Evolutionary conservation across 2,797 vertebrate species (phyloP).

Genomic region (Lateolabrax maculatus): DNA sequence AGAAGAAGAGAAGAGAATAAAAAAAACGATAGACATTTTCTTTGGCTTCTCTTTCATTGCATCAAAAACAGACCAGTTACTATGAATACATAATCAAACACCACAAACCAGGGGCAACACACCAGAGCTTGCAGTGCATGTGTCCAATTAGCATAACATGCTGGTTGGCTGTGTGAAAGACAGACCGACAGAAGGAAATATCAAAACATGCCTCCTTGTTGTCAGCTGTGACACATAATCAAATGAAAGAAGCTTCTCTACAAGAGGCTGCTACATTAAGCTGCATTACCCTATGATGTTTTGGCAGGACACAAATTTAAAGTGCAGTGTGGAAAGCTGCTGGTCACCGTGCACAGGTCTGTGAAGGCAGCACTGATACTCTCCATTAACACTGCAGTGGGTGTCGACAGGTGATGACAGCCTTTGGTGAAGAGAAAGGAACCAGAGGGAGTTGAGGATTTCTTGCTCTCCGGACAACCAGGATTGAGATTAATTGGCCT

Average conservation of each 20-base stretch:
- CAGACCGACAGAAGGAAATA: slow-evolving; percentile 67
- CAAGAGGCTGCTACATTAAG: slow-evolving; percentile 38
- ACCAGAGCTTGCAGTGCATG: slow-evolving; percentile 57
- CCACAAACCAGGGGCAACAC: slow-evolving; percentile 47
- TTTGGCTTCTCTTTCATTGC: slow-evolving; percentile 16
- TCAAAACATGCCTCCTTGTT: slow-evolving; percentile 60
- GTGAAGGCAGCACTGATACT: slow-evolving; percentile 21
- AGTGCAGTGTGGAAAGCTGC: slow-evolving; percentile 4
- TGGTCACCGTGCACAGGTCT: slow-evolving; percentile 35
- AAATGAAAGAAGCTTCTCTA: slow-evolving; percentile 44
- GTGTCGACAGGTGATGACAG: slow-evolving; percentile 26
- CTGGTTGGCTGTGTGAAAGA: slow-evolving; percentile 62
- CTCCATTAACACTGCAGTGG: slow-evolving; percentile 17
- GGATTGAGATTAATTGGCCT: neutral
- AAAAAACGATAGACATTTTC: neutral
- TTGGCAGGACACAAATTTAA: slow-evolving; percentile 17
- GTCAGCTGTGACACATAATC: slow-evolving; percentile 67
- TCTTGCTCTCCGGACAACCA: neutral
- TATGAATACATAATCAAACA: slow-evolving; percentile 60
- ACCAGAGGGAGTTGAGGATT: neutral
- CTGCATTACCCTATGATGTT: slow-evolving; percentile 41
- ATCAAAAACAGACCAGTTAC: slow-evolving; percentile 43
- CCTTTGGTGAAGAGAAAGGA: neutral
- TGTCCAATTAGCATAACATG: slow-evolving; percentile 72
- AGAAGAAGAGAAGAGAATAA: neutral